Conservation (phyloP, 2,113 vertebrate genomes). For the Haemorhous mexicanus region DNA sequence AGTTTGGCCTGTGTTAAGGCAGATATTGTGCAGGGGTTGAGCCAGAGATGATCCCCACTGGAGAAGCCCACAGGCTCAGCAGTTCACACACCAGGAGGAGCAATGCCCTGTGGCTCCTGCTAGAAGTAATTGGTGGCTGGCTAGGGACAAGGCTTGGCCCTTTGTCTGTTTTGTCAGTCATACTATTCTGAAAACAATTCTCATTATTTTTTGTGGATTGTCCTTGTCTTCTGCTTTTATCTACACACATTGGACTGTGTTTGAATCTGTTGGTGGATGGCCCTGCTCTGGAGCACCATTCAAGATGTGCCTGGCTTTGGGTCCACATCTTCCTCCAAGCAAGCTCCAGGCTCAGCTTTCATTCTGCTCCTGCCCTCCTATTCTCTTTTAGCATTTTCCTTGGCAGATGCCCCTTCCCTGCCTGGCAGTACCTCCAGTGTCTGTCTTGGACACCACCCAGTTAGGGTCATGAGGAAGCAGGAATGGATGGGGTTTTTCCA, state of each 20-base stretch:
- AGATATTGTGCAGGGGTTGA: fast-evolving
- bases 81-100: neutral
- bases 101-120: neutral
- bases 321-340: neutral
- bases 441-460: neutral
- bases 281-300: neutral
- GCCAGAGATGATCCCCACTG: neutral
- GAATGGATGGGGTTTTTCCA: neutral
- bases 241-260: neutral
- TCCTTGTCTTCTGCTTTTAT: neutral
- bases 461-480: neutral
- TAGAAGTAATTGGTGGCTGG: neutral
- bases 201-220: neutral
- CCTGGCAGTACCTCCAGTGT: neutral
- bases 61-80: neutral
- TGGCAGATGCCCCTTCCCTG: neutral
- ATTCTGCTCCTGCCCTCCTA: neutral
- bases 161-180: neutral
- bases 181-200: neutral
- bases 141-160: neutral
- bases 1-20: neutral
- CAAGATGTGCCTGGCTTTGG: neutral
- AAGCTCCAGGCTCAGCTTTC: neutral
- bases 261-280: neutral
- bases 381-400: neutral